A percentile compares a stretch with the other conserved stretches of the same genome.
phyloP scores from a whole-genome alignment of 2,113 vertebrate species.

The Raja brachyura region DNA sequence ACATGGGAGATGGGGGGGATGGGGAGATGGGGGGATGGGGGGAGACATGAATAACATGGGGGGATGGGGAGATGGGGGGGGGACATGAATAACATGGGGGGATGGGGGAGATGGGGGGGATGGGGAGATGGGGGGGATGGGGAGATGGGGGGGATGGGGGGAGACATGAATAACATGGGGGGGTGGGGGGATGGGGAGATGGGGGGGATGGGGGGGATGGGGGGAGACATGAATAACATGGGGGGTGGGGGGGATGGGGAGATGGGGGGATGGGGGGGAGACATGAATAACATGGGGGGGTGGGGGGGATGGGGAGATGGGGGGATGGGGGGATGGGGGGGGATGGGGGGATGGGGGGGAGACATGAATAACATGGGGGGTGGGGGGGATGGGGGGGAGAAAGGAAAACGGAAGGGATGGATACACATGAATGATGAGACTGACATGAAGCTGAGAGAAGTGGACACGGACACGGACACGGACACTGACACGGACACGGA shows the following conservation, averaged over 20 bases:
- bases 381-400: no score
- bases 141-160: conserved; percentile 49
- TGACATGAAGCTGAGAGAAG: no score
- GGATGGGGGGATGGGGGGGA: conserved; percentile 49
- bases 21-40: no score
- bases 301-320: no score
- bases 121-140: no score
- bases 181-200: no score
- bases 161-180: conserved; percentile 49
- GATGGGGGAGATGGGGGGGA: no score
- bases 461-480: no score
- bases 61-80: conserved; percentile 50
- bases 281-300: conserved; percentile 48
- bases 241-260: conserved; percentile 48
- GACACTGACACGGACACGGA: no score
- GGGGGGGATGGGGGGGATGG: neutral
- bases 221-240: conserved; percentile 62
- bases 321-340: neutral
- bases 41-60: conserved; percentile 60
- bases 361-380: conserved; percentile 49
- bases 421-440: no score
- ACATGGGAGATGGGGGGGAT: conserved; percentile 47
- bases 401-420: no score
- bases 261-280: conserved; percentile 49
- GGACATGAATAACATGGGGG: conserved; percentile 49